These are phyloP conservation scores for Tyria jacobaeae DNA, from an alignment of 2,888 invertebrate genomes.

Conservation along the genomic window DNA sequence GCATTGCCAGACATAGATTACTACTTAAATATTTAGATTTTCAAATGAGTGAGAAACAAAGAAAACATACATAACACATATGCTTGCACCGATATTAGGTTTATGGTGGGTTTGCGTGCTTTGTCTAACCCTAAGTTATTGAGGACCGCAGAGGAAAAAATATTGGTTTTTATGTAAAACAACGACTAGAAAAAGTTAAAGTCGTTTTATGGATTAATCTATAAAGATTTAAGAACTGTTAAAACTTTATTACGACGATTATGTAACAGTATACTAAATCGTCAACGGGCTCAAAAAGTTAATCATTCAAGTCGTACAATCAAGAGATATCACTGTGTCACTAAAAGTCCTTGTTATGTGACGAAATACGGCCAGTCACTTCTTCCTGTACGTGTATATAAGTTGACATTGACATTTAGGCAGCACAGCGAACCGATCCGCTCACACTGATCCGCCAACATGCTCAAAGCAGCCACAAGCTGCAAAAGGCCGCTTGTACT, in stretches of 20 bases:
- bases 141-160: too few species aligned
- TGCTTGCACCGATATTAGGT: not conserved
- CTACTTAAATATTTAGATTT: not conserved
- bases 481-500: slow-evolving; percentile 57
- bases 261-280: not conserved
- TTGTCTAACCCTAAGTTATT: too few species aligned
- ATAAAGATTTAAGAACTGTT: not conserved
- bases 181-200: not conserved
- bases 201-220: not conserved
- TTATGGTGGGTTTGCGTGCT: not conserved
- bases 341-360: slow-evolving; percentile 65
- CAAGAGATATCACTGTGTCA: slow-evolving; percentile 12
- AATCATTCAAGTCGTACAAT: slow-evolving; percentile 18
- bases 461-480: slow-evolving; percentile 51
- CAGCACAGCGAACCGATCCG: slow-evolving; percentile 49
- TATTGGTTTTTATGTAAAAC: not conserved
- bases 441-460: slow-evolving; percentile 56
- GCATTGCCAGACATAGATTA: not conserved
- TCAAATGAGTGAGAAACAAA: not conserved
- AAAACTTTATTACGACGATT: not conserved
- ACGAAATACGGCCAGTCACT: slow-evolving; percentile 61
- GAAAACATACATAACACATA: too few species aligned
- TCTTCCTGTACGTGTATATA: slow-evolving; percentile 72
- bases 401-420: slow-evolving; percentile 81
- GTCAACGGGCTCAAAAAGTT: slow-evolving; percentile 18